Evolutionary conservation across 2,888 invertebrate species (phyloP), one percentile per base, ranked within the genome.

Genomic region (Archaeoteleia sp.): DNA sequence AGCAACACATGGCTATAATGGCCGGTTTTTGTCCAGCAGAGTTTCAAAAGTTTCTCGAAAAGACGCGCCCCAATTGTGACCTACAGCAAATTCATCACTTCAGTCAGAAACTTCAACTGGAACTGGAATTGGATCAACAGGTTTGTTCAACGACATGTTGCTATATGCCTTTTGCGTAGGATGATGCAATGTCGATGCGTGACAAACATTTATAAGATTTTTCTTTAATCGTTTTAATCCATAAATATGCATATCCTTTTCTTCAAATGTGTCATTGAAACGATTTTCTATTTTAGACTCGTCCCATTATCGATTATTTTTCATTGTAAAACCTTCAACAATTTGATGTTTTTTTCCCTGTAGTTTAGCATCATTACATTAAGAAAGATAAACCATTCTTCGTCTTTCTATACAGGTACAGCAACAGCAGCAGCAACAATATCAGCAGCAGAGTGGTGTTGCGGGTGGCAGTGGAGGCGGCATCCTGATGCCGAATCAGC

Each of bases 401-500:
- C n/a, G n/a, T 34, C 27, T 39, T 29, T 53, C 7, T 17, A n/a
- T 14, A 25, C 35, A 62, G 62, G 46, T 54, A 1, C 79, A 78
- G 49, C 75, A 74, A 27, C 76, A 77, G 63, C 75, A 75, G 51
- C 75, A 77, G 54, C 74, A 72, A 39, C 71, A 75, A 65, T 74
- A 77, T 43, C 82, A 81, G 43, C 83, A 83, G 54, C 79, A 79
- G 54, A 70, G 68, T 65, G 76, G 75, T 42, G 71, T 77, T 40
- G 74, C 74, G 51, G 72, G 74, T 68, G 76, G 76, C 54, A 78
- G 70, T 69, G 78, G 78, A 65, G 77, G 71, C 61, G 81, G 79
- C 43, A 78, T 79, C 71, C 43, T 60, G 43, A 88, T 89, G 86
- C 86, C 89, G 72, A 87, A 87, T 80, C 89, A 89, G 58, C 87